Conservation (phyloP, 2,888 invertebrate genomes). For the Saturnia japonica region DNA sequence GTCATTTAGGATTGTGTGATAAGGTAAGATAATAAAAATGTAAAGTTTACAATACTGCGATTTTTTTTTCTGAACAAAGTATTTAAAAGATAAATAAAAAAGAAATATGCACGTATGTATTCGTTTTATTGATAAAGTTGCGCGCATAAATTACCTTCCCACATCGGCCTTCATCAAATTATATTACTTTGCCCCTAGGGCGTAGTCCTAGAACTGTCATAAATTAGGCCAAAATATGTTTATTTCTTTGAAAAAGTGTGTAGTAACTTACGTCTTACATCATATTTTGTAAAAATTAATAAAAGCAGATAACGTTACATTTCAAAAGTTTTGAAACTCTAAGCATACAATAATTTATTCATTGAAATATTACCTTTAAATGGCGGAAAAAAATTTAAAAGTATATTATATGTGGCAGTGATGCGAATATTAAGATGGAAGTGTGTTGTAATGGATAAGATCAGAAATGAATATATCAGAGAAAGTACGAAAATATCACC, state of each 20-base stretch:
- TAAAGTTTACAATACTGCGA: too few species aligned
- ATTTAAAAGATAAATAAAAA: background rate
- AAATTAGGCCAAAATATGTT: slow-evolving; percentile 19
- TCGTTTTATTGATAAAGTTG: slow-evolving; percentile 12
- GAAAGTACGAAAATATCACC: too few species aligned
- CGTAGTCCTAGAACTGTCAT: slow-evolving; percentile 19
- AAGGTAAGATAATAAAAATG: too few species aligned
- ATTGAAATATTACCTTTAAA: too few species aligned
- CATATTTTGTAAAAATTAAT: background rate
- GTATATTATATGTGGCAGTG: too few species aligned
- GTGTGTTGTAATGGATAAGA: too few species aligned
- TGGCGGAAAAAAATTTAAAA: too few species aligned
- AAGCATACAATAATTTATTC: background rate
- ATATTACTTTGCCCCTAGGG: slow-evolving; percentile 14
- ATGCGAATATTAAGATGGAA: too few species aligned
- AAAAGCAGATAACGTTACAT: background rate
- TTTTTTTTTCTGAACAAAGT: too few species aligned
- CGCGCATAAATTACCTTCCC: slow-evolving; percentile 11
- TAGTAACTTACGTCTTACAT: background rate
- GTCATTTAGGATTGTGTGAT: too few species aligned
- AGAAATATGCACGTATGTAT: background rate
- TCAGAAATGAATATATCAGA: too few species aligned
- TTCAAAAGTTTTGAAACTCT: background rate
- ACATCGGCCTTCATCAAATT: slow-evolving; percentile 11
- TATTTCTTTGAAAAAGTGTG: slow-evolving; percentile 17